Evolutionary conservation across 2,888 invertebrate species (phyloP), one percentile per base, ranked within the genome.

Genomic region (Nemapogon koenigi): DNA sequence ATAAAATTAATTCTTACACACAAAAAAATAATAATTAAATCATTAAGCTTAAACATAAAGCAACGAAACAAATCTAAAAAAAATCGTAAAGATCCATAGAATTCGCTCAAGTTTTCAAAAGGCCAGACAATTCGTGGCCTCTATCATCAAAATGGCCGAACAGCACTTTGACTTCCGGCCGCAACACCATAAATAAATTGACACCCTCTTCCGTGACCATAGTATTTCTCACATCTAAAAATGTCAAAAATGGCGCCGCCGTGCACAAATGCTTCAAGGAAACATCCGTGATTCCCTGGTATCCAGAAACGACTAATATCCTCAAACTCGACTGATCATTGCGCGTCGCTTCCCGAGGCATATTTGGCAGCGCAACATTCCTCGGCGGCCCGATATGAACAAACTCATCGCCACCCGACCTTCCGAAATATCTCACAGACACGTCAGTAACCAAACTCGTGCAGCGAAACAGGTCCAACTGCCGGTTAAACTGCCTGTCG

Each of bases 141-240:
- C 25, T 10, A 22, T 8, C 25, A 7, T n/a, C n/a, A n/a, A n/a
- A n/a, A n/a, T n/a, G n/a, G n/a, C 16, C 39, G 14, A 45, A 60
- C 1, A 46, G 37, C 0, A 87, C 66, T 33, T 79, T 62, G 46
- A 85, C 86, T 18, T 85, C 80, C 0, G 87, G 86, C 40, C 86
- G 76, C 0, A 75, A 51, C 0, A 62, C 63, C 35, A 78, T 81
- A 45, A 90, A 91, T 1, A 65, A 61, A n/a, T 78, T 70, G 0
- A 89, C 76, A 0, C 86, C 90, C 0, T 62, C 51, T 4, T 58
- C 57, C 0, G 88, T 87, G 0, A 90, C 86, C 1, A 76, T 70
- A 0, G 89, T 88, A 1, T 84, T 83, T 0, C 84, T 83, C 1
- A 91, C 81, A 58, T 91, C 89, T 1, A 91, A 55, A 16, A 63